Base-by-base conservation (phyloP, 2,797 vertebrate species). In the Myripristis jacobus region DNA sequence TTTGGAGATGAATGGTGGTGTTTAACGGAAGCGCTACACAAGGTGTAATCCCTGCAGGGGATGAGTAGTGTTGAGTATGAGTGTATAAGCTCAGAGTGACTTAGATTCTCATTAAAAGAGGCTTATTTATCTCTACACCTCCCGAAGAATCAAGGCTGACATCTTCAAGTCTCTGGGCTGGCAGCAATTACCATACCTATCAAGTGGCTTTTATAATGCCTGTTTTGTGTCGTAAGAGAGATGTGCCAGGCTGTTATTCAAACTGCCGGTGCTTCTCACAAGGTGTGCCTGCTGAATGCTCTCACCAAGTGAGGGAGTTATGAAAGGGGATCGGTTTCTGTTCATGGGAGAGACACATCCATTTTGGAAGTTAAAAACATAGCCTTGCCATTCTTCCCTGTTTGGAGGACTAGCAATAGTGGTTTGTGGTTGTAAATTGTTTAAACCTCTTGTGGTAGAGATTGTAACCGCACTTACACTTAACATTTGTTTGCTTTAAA, bases 41-140 rank as follows among this genome's bases (percentile, higher is more conserved):
- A 73, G 70, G 86, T 88, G 80, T 87, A 89, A 89, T 88, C 84
- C 90, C 79, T 61, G 64, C 80, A 81, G 84, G 79, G 83, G 79
- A 87, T 80, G 70, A 86, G 75, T 83, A 86, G 79, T 74, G 75
- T 88, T 65, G 70, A 83, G 77, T 78, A 70, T 25, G 79, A 85
- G 85, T 87, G 72, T 76, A 75, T 81, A 79, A 88, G 85, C 89
- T 88, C 87, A 86, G 80, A 73, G 29, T 77, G 88, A 87, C 81
- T 89, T 83, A 74, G 85, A 87, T 82, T 88, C 87, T 92, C 91
- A 93, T 93, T 92, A 92, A 88, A 87, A 87, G 66, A 74, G 84
- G 86, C 83, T 89, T 90, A 90, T 91, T 92, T 91, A 91, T 92
- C 82, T 84, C 71, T 70, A 66, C 85, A 84, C 83, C 77, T 88